Conservation (phyloP, 2,797 vertebrate genomes). For the Halcyon smyrnensis region DNA sequence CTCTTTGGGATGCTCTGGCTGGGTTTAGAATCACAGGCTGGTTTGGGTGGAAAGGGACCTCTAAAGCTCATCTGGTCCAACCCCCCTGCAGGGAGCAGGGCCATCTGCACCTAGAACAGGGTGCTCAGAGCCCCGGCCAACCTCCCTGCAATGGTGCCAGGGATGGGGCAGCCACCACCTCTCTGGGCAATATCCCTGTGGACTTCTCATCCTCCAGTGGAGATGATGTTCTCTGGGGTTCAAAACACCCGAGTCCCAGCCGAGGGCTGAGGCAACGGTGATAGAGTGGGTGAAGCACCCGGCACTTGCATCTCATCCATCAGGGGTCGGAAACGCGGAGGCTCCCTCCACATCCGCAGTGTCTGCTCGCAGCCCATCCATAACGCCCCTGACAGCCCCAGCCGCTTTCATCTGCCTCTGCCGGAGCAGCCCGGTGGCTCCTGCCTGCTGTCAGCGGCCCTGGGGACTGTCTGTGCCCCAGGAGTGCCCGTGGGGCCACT, state of each 20-base stretch:
- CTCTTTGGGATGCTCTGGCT: background rate
- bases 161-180: background rate
- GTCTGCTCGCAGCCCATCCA: background rate
- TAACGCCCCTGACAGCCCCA: background rate
- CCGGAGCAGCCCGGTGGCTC: background rate
- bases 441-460: rapidly evolving
- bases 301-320: background rate
- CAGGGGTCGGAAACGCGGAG: background rate
- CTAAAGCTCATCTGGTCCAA: background rate
- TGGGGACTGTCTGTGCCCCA: background rate
- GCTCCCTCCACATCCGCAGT: background rate
- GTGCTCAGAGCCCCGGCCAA: background rate
- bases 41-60: background rate
- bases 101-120: background rate
- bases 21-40: background rate
- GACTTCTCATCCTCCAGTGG: background rate
- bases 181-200: background rate
- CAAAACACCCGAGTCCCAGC: background rate
- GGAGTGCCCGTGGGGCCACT: background rate
- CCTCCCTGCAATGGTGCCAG: background rate
- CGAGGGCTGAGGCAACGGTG: background rate
- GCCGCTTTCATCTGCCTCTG: background rate
- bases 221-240: background rate
- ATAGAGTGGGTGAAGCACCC: background rate
- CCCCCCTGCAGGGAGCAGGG: background rate